Percentiles rank a stretch among this genome's conserved stretches.
Evolutionary conservation across 2,113 vertebrate species (phyloP).

Genomic region (Alouatta palliata): DNA sequence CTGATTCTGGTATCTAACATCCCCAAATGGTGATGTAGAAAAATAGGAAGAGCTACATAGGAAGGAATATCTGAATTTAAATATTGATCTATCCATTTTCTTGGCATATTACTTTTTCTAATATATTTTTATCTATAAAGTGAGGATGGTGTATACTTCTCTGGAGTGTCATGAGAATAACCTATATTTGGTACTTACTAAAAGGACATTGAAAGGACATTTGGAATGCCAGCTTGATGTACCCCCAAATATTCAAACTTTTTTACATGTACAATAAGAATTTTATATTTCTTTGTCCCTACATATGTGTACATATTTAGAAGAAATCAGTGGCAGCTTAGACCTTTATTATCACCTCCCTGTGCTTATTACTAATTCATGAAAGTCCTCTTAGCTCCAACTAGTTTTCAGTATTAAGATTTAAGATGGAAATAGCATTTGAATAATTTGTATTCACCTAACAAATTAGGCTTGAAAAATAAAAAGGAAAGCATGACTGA

Average conservation of each 20-base stretch:
- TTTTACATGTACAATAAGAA: not conserved
- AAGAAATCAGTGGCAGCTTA: slow-evolving; percentile 27
- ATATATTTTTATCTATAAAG: not conserved
- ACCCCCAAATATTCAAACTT: not conserved
- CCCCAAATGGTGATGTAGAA: not conserved
- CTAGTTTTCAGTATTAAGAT: slow-evolving; percentile 49
- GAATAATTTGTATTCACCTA: slow-evolving; percentile 57
- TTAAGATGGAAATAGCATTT: slow-evolving; percentile 58
- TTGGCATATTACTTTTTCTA: not conserved
- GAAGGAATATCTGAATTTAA: not conserved
- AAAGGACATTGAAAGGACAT: not conserved
- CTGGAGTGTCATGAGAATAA: not conserved
- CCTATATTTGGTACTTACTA: not conserved
- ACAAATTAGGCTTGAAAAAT: slow-evolving; percentile 48
- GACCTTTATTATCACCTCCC: slow-evolving; percentile 35
- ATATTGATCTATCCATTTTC: not conserved
- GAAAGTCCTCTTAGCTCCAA: slow-evolving; percentile 7
- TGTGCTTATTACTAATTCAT: slow-evolving; percentile 62
- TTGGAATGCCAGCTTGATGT: not conserved
- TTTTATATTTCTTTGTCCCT: not conserved
- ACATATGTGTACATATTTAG: not conserved
- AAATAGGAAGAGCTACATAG: not conserved
- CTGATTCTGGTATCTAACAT: not conserved
- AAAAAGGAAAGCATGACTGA: slow-evolving; percentile 50
- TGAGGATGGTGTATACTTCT: not conserved